A percentile compares a stretch with the other conserved stretches of the same genome.
Conservation (phyloP, 2,888 invertebrate species). For the Phortica magna region DNA sequence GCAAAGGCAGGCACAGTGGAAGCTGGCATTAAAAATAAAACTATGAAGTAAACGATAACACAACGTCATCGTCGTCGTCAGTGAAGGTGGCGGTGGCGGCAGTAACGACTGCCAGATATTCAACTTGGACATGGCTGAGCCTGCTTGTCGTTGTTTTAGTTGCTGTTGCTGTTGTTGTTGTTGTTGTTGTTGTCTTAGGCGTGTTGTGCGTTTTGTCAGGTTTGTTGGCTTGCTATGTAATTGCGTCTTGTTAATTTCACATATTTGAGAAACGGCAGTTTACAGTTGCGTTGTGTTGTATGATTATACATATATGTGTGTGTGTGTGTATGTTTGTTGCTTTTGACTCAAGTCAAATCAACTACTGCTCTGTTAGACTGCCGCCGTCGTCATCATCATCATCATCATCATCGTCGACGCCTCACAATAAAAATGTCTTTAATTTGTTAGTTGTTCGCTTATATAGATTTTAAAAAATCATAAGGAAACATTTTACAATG, state of each 20-base stretch:
- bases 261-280: slow-evolving; percentile 72
- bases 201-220: slow-evolving; percentile 52
- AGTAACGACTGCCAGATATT: background rate
- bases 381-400: no score
- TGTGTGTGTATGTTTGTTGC: background rate
- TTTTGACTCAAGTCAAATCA: background rate
- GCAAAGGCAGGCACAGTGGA: slow-evolving; percentile 12
- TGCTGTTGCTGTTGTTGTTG: slow-evolving; percentile 18
- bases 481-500: slow-evolving; percentile 52
- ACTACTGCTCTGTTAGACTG: slow-evolving; percentile 10
- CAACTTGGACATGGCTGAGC: slow-evolving; percentile 37
- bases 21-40: slow-evolving; percentile 44
- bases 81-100: slow-evolving; percentile 42
- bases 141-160: slow-evolving; percentile 29
- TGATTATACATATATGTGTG: background rate
- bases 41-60: background rate
- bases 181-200: slow-evolving; percentile 50
- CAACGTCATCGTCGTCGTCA: slow-evolving; percentile 39
- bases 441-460: slow-evolving; percentile 70
- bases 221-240: slow-evolving; percentile 54
- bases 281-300: slow-evolving; percentile 56
- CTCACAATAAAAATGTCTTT: slow-evolving; percentile 58
- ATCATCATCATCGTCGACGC: slow-evolving; percentile 28
- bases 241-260: slow-evolving; percentile 73
- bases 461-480: slow-evolving; percentile 66